Percentiles rank a stretch among this genome's conserved stretches.
These are phyloP conservation scores for Brachystomella parvula DNA, from an alignment of 1,140 invertebrate genomes.

Conservation along the genomic window DNA sequence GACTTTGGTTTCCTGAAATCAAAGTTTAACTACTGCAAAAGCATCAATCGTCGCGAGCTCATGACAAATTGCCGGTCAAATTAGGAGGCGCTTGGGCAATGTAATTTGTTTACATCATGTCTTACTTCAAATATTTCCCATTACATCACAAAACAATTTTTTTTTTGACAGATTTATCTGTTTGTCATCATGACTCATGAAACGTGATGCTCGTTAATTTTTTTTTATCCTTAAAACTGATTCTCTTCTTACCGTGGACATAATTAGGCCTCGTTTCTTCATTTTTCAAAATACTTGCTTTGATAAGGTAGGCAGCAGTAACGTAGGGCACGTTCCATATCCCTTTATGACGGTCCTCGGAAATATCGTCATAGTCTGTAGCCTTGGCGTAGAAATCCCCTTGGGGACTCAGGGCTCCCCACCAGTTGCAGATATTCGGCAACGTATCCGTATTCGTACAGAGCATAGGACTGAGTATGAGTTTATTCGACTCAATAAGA, in stretches of 20 bases:
- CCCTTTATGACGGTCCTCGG: slow-evolving; percentile 58
- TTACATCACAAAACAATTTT: no score
- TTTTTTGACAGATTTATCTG: no score
- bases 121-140: no score
- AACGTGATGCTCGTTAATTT: no score
- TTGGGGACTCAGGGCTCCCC: neutral
- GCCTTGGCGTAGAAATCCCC: neutral
- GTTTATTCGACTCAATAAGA: slow-evolving; percentile 64
- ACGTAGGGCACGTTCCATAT: slow-evolving; percentile 97
- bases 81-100: no score
- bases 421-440: slow-evolving; percentile 10
- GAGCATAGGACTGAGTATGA: slow-evolving; percentile 4
- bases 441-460: neutral
- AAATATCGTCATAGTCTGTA: neutral
- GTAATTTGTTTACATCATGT: no score
- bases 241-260: slow-evolving; percentile 40
- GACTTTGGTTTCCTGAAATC: no score
- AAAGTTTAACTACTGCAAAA: no score
- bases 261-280: slow-evolving; percentile 41
- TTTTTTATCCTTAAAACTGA: no score
- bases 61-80: no score
- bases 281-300: slow-evolving; percentile 56
- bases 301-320: slow-evolving; percentile 71
- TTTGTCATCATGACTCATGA: no score
- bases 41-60: no score